phyloP scores from a whole-genome alignment of 2,888 invertebrate genomes.

The Acanthopleura granulata region DNA sequence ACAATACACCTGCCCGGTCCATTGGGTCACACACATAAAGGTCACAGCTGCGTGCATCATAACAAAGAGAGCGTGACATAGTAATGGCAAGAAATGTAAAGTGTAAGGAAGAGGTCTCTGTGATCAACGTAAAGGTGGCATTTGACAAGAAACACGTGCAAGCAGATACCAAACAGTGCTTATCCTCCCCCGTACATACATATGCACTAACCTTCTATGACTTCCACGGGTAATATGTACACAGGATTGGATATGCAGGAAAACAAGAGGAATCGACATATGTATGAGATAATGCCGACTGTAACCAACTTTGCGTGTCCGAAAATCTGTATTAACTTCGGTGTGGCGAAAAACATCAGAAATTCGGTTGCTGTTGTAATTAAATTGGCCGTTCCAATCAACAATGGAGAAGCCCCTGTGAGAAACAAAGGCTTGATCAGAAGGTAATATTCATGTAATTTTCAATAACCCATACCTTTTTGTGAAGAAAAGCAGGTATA shows the following conservation, averaged over 20 bases:
- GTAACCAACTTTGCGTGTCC: not conserved
- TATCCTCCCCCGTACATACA: no score
- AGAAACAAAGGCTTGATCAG: not conserved
- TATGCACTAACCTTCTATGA: not conserved
- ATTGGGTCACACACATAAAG: no score
- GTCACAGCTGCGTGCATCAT: no score
- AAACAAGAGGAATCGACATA: not conserved
- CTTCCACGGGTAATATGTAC: constrained; percentile 6
- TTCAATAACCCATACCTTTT: no score
- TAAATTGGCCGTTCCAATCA: not conserved
- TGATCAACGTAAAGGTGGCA: no score
- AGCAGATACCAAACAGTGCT: no score
- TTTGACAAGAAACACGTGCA: no score
- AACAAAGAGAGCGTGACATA: no score
- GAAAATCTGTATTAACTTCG: not conserved
- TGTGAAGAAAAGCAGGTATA: no score
- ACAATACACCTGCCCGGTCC: no score
- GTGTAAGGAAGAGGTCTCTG: no score
- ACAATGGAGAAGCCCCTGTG: not conserved
- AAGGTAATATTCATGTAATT: not conserved
- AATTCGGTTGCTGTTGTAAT: constrained; percentile 5
- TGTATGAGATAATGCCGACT: not conserved
- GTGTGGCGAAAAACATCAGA: not conserved
- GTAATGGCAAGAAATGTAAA: no score
- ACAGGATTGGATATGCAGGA: not conserved